phyloP scores from a whole-genome alignment of 2,113 vertebrate genomes.

The Eubucco bourcierii region DNA sequence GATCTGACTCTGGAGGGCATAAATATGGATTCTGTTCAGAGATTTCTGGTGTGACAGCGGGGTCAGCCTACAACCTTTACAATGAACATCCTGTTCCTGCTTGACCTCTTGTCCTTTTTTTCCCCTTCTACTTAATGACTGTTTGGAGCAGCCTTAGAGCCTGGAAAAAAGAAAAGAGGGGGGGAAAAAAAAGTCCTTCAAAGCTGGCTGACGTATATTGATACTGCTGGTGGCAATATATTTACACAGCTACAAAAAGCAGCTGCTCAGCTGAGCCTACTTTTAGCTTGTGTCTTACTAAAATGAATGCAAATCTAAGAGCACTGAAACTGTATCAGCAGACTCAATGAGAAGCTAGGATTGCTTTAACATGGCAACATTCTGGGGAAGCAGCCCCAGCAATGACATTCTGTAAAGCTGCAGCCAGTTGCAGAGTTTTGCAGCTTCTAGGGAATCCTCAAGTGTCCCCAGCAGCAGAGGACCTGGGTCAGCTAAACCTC shows the following conservation, averaged over 20 bases:
- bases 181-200: neutral
- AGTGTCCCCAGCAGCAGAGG: neutral
- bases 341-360: neutral
- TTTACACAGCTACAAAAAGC: conserved; percentile 57
- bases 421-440: neutral
- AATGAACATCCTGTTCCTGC: conserved; percentile 70
- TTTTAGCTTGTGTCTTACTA: conserved; percentile 13
- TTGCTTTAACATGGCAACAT: neutral
- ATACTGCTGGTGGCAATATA: conserved; percentile 59
- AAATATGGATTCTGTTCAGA: conserved; percentile 68
- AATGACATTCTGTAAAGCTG: neutral
- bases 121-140: conserved; percentile 47
- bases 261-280: conserved; percentile 28
- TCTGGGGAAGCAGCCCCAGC: neutral
- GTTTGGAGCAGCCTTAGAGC: conserved; percentile 37
- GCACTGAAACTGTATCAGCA: neutral
- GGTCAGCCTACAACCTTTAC: conserved; percentile 70
- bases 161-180: neutral
- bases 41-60: conserved; percentile 74
- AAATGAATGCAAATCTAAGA: conserved; percentile 15
- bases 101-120: conserved; percentile 69
- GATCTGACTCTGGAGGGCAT: conserved; percentile 55
- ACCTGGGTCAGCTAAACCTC: neutral
- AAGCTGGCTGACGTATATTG: conserved; percentile 39
- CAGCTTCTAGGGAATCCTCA: neutral